phyloP scores from a whole-genome alignment of 2,797 vertebrate species.

The Halcyon leucocephala region DNA sequence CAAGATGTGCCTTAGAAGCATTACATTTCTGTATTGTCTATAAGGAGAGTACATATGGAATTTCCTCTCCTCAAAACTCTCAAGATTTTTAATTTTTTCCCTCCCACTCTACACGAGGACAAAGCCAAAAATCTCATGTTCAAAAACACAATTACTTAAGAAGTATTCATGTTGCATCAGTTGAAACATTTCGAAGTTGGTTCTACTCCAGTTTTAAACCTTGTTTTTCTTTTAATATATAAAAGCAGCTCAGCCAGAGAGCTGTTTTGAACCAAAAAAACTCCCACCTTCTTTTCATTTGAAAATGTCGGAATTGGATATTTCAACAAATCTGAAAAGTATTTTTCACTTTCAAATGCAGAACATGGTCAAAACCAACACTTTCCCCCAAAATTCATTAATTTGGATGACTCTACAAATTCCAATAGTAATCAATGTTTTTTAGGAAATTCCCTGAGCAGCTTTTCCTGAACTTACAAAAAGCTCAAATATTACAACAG shows the following conservation, averaged over 20 bases:
- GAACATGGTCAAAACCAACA: neutral
- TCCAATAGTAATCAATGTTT: neutral
- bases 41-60: neutral
- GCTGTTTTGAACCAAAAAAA: neutral
- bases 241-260: neutral
- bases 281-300: constrained; percentile 5
- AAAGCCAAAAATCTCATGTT: constrained; percentile 31
- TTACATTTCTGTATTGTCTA: neutral
- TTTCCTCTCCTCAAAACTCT: neutral
- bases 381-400: neutral
- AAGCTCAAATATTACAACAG: neutral
- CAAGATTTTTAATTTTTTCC: neutral
- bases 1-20: neutral
- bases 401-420: neutral
- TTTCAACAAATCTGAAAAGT: neutral
- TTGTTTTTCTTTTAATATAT: constrained; percentile 31
- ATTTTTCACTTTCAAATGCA: neutral
- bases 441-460: neutral
- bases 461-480: neutral
- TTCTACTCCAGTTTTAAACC: constrained; percentile 36
- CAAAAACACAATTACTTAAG: constrained; percentile 1
- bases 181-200: constrained; percentile 2
- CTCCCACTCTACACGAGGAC: neutral
- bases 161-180: neutral
- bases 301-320: neutral